phyloP scores from a whole-genome alignment of 2,113 vertebrate species.

The Lathamus discolor region DNA sequence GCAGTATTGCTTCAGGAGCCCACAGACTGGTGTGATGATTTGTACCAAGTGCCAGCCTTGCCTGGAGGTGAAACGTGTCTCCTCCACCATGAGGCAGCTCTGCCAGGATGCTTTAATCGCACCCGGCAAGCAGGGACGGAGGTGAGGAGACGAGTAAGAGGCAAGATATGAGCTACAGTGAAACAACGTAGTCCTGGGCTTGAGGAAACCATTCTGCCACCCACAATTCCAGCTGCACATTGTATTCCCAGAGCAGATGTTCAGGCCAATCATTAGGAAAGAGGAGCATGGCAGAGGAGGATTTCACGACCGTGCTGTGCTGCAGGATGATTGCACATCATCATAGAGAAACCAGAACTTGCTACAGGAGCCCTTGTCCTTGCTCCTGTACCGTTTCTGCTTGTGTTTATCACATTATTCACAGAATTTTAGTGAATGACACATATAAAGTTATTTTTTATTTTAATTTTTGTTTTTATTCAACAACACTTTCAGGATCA shows the following conservation, averaged over 20 bases:
- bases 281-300: neutral
- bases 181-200: neutral
- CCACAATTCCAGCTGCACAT: neutral
- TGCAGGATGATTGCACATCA: neutral
- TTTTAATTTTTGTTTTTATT: neutral
- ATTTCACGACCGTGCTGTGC: neutral
- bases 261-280: neutral
- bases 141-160: neutral
- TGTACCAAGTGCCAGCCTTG: neutral
- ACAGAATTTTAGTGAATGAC: neutral
- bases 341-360: neutral
- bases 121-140: neutral
- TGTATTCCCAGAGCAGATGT: constrained; percentile 25
- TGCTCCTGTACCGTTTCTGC: neutral
- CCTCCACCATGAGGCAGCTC: neutral
- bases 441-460: fast-evolving
- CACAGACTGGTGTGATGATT: neutral
- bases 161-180: neutral
- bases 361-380: neutral
- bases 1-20: neutral
- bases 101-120: neutral
- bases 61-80: neutral
- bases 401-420: neutral
- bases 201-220: neutral
- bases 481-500: neutral